Evolutionary conservation across 2,797 vertebrate species (phyloP).

Genomic region (Momotus momota): DNA sequence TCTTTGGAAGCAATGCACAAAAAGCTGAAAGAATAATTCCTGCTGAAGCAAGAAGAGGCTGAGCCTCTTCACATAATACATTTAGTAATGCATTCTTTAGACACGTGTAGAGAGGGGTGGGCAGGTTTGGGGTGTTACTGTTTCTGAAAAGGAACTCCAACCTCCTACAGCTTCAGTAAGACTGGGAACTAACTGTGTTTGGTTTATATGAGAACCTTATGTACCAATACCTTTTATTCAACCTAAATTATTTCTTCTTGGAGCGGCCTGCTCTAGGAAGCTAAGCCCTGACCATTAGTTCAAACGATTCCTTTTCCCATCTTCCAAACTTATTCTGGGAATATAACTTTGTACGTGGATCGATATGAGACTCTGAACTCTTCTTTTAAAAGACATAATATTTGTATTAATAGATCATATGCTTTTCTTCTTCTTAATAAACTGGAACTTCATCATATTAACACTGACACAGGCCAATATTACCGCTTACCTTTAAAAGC

Average conservation of each 20-base stretch:
- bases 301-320: not conserved
- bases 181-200: not conserved
- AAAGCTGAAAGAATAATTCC: constrained; percentile 30
- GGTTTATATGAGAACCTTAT: not conserved
- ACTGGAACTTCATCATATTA: not conserved
- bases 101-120: constrained; percentile 3
- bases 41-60: not conserved
- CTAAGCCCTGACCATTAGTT: not conserved
- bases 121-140: not conserved
- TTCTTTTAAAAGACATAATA: not conserved
- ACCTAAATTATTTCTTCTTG: not conserved
- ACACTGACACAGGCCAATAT: not conserved
- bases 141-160: not conserved
- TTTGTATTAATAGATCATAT: not conserved
- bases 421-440: not conserved
- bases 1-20: not conserved
- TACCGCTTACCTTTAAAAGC: not conserved
- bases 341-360: not conserved
- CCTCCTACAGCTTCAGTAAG: not conserved
- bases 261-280: not conserved
- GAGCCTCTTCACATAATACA: not conserved
- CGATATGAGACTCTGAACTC: not conserved
- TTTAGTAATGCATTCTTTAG: constrained; percentile 57
- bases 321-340: not conserved
- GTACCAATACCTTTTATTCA: not conserved